These are phyloP conservation scores for Kobus ellipsiprymnus DNA, from an alignment of 2,113 vertebrate species.

Conservation along the genomic window DNA sequence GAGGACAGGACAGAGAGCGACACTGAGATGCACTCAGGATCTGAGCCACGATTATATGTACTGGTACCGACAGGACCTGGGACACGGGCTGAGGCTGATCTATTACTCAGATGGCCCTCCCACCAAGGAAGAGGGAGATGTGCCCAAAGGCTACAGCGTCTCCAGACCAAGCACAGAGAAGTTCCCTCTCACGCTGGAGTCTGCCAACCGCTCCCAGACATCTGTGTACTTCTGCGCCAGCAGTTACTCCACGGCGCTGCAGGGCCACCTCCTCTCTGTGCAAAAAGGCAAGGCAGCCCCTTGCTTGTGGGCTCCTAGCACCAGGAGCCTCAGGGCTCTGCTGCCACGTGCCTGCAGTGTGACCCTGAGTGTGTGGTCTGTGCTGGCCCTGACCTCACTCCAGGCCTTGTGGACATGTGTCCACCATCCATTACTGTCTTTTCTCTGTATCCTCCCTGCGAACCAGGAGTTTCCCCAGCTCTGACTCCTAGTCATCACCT, in stretches of 20 bases:
- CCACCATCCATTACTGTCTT: not conserved
- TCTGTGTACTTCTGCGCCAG: conserved; percentile 49
- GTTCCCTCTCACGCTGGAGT: not conserved
- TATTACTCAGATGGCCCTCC: fast-evolving
- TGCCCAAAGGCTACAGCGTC: not conserved
- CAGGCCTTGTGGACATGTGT: fast-evolving
- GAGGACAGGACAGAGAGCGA: too few species aligned
- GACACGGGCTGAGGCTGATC: not conserved
- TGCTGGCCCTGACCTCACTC: not conserved
- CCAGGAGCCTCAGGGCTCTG: fast-evolving
- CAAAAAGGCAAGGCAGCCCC: not conserved
- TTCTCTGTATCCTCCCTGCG: not conserved
- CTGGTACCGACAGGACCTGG: conserved; percentile 41
- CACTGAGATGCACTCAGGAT: too few species aligned
- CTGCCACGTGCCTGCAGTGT: fast-evolving
- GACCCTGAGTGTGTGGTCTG: too few species aligned
- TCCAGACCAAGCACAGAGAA: fast-evolving
- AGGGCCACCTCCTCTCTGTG: not conserved
- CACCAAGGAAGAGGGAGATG: fast-evolving
- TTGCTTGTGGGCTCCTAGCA: not conserved
- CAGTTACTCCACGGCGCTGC: not conserved
- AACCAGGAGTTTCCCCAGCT: not conserved
- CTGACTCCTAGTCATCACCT: not conserved
- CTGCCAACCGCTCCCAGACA: not conserved
- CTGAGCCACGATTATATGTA: too few species aligned